Evolutionary conservation across 2,797 vertebrate genomes (phyloP), one percentile per base, ranked within the genome.

Genomic region (Netta rufina): DNA sequence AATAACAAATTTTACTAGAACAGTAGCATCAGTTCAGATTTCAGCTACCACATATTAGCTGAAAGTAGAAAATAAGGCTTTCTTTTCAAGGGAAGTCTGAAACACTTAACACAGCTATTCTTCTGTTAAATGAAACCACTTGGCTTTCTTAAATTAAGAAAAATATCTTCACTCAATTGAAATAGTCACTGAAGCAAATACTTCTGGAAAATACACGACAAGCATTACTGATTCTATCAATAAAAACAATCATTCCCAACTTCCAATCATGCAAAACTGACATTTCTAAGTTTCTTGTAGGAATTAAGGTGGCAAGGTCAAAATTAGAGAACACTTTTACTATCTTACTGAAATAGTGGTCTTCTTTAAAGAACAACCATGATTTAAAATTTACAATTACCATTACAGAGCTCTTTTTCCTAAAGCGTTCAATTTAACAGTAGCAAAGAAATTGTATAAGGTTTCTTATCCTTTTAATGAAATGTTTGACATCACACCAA

Each of bases 121-220:
- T 91, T 76, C 76, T 67, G 85, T 92, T 87, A 94, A 91, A 96
- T 71, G 89, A 90, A 95, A 95, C 94, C 84, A 73, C 32, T 33
- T 69, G 77, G 64, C 57, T 43, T 77, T 73, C 53, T 61, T 49
- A 60, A 87, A 81, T 41, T 80, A 86, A 82, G 61, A 60, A 87
- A 85, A 84, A 84, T 70, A 61, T 17, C 7, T 70, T 85, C 60
- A 32, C 33, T 30, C 5, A 76, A 38, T 75, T 51, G 41, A 94
- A 62, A 87, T 28, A 51, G 61, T 33, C 58, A 87, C 57, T 27
- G 58, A 86, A 87, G 85, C 51, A 76, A 67, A 74, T 30, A 56
- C 19, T 54, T 73, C 21, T 47, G 58, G 67, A 81, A 93, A 75
- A 89, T 24, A 33, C 5, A 45, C 1, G 3, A 62, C 21, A 30